Base-by-base conservation (phyloP, 1,140 invertebrate species). In the Zaprionus inermis region DNA sequence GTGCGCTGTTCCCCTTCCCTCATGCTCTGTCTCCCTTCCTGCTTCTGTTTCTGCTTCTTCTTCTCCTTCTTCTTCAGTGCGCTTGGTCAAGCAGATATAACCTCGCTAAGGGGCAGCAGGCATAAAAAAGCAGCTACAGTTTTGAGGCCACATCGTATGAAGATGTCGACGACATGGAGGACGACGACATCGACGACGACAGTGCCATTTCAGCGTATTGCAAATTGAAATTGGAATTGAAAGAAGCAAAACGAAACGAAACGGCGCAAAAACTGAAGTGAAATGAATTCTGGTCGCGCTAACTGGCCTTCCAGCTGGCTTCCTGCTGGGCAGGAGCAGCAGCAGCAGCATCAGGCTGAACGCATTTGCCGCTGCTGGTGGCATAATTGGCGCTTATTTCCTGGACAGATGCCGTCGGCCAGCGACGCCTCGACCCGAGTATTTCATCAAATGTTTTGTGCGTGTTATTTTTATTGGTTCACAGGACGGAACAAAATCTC, bases 341-440 rank as follows among this genome's bases (percentile, higher is more conserved):
- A 16, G 38, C 38, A 41, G 34, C 1, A 34, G 73, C 65, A 60
- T 56, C 36, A 69, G 56, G 61, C 49, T 41, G 71, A 78, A 88
- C 83, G 84, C 83, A 88, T 88, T 88, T 78, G 77, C 83, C 81
- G 84, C 88, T 88, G 83, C 83, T 89, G 84, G 88, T 88, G 83
- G 88, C 83, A 90, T 90, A 91, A 90, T 90, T 90, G 88, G 82
- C 78, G 88, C 88, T 91, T 90, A 90, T 90, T 90, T 90, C 88
- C 88, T 90, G 88, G 74, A 81, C 88, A 90, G 88, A 81, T 90
- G 86, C 51, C 65, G 72, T 54, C 59, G 44, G 28, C 34, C 36
- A 36, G 54, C 70, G 79, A 73, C 65, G 58, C 69, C 59, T 72
- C 28, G n/a, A 54, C 56, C 55, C 41, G 44, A 51, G 73, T 72